phyloP scores from a whole-genome alignment of 2,888 invertebrate genomes.

The Macaria notata region DNA sequence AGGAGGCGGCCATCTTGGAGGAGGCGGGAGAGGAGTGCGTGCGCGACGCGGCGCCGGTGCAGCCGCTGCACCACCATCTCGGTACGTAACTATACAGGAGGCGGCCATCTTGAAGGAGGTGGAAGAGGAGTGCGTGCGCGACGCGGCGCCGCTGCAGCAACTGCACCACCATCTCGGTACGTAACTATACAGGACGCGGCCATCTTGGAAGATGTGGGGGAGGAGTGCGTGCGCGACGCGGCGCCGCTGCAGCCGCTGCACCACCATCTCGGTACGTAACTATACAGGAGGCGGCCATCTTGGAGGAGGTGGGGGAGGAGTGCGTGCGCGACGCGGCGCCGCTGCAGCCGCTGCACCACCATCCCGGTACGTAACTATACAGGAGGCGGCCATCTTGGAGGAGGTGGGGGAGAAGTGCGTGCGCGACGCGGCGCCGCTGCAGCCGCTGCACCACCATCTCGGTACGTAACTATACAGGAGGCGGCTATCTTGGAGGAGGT shows the following conservation, averaged over 20 bases:
- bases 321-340: too few relatives aligned
- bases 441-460: too few relatives aligned
- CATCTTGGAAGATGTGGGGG: too few relatives aligned
- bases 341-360: too few relatives aligned
- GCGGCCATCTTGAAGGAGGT: constrained; percentile 31
- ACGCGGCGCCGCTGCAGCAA: constrained; percentile 33
- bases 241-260: constrained; percentile 34
- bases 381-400: too few relatives aligned
- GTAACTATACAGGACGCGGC: constrained; percentile 39
- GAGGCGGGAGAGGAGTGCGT: constrained; percentile 41
- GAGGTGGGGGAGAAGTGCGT: too few relatives aligned
- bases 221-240: constrained; percentile 31
- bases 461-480: too few relatives aligned
- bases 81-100: constrained; percentile 32
- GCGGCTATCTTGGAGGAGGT: too few relatives aligned
- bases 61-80: constrained; percentile 25
- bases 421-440: too few relatives aligned
- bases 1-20: constrained; percentile 29
- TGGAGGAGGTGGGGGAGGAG: too few relatives aligned
- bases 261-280: constrained; percentile 8
- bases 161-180: constrained; percentile 19
- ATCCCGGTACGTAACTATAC: too few relatives aligned
- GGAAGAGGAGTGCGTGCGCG: constrained; percentile 32
- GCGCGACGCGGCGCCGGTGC: constrained; percentile 31
- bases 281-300: too few relatives aligned